Conservation (phyloP, 2,797 vertebrate species). For the Tokudaia tokunoshimensis region DNA sequence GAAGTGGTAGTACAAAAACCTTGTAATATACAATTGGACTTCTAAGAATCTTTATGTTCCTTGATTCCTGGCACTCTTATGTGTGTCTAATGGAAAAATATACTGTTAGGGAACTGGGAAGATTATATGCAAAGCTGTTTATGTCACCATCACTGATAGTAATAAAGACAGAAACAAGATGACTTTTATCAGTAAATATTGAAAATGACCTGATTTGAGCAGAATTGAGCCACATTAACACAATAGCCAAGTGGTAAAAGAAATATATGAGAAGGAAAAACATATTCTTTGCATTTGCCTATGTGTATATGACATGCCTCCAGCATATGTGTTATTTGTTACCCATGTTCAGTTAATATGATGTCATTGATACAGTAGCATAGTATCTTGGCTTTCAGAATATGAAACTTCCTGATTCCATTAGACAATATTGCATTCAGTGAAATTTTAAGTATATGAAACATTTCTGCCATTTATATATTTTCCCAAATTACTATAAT, state of each 20-base stretch:
- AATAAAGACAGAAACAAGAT: background rate
- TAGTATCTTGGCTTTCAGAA: background rate
- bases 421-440: background rate
- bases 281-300: fast-evolving
- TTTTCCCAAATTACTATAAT: background rate
- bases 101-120: background rate
- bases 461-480: too few relatives aligned
- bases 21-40: background rate
- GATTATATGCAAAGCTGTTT: background rate
- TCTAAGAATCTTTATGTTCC: background rate
- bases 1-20: background rate
- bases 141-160: background rate
- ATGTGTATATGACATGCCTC: background rate
- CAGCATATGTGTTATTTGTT: background rate
- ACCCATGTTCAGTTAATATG: background rate
- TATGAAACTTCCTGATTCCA: background rate
- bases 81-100: background rate
- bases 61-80: background rate
- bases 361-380: background rate
- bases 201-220: background rate
- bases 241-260: background rate
- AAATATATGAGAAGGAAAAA: background rate
- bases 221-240: background rate
- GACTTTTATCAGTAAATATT: background rate
- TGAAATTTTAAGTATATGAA: background rate